Conservation (phyloP, 2,113 vertebrate genomes). For the Dicentrarchus labrax region DNA sequence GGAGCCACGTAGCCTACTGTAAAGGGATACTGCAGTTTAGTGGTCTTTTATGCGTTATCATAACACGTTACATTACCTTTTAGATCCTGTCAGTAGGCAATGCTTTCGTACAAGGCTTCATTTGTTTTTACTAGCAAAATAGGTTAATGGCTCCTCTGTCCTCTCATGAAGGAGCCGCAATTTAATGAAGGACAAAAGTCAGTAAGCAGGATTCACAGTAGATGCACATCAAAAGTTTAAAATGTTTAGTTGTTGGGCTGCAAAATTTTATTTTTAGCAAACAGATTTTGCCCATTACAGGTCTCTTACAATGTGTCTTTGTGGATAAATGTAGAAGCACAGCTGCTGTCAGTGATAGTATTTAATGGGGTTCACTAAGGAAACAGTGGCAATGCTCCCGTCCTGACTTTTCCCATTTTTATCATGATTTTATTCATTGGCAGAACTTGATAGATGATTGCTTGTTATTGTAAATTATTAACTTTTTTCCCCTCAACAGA, state of each 20-base stretch:
- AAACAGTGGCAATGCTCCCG: background rate
- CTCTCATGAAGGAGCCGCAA: background rate
- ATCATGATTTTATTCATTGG: background rate
- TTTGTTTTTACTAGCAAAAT: background rate
- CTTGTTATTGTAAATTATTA: background rate
- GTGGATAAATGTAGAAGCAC: background rate
- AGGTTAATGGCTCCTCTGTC: background rate
- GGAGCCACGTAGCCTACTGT: background rate
- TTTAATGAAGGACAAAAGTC: background rate
- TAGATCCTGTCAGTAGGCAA: background rate
- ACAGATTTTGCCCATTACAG: background rate
- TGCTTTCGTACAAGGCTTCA: background rate
- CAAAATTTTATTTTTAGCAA: background rate
- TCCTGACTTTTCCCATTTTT: background rate
- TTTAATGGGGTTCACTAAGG: background rate
- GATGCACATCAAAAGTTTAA: background rate
- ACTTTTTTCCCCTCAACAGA: background rate
- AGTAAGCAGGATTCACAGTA: background rate
- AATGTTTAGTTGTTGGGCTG: background rate
- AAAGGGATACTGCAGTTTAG: background rate
- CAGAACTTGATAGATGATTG: background rate
- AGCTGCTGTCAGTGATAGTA: background rate
- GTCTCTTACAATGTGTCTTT: background rate
- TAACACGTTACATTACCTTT: background rate
- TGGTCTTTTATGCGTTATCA: background rate